Conservation (phyloP, 2,888 invertebrate species). For the Osedax frankpressi region DNA sequence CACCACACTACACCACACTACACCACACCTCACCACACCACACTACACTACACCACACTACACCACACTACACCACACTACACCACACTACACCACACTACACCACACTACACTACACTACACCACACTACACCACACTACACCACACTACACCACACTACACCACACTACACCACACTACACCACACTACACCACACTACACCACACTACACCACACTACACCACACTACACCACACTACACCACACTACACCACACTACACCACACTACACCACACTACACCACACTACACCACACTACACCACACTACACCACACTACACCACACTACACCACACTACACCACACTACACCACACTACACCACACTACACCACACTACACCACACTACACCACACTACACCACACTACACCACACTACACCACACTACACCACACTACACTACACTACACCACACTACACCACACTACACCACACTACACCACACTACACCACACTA, state of each 20-base stretch:
- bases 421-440: not conserved
- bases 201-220: not conserved
- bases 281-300: not conserved
- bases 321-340: not conserved
- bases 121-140: not conserved
- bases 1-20: not conserved
- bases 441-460: not conserved
- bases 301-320: not conserved
- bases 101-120: not conserved
- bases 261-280: not conserved
- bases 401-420: not conserved
- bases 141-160: not conserved
- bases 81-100: not conserved
- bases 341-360: not conserved
- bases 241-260: not conserved
- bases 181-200: not conserved
- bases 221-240: not conserved
- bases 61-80: not conserved
- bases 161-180: not conserved
- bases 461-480: too few species aligned
- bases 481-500: too few species aligned
- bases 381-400: not conserved
- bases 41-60: not conserved
- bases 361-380: not conserved
- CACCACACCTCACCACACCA: not conserved